These are phyloP conservation scores for Lutraria lutraria DNA, from an alignment of 2,888 invertebrate genomes.

Conservation along the genomic window DNA sequence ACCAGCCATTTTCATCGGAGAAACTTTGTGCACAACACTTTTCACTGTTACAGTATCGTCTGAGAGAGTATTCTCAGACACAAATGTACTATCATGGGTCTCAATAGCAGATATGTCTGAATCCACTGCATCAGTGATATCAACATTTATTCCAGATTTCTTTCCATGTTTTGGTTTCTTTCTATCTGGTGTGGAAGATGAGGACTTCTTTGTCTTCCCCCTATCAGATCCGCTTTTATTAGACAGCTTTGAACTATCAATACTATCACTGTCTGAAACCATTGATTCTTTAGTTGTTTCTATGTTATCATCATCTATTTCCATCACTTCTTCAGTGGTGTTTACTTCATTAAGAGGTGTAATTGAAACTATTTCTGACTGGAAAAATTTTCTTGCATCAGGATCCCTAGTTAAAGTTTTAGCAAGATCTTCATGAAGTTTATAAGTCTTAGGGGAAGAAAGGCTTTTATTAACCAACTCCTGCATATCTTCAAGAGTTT, in stretches of 20 bases:
- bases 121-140: neutral
- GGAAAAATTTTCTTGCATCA: conserved; percentile 31
- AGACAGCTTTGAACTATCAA: neutral
- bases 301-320: conserved; percentile 13
- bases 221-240: neutral
- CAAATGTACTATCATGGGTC: conserved; percentile 12
- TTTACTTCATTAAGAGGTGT: conserved; percentile 27
- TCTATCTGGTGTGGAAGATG: conserved; percentile 3
- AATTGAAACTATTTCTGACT: conserved; percentile 48
- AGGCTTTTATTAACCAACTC: conserved; percentile 1
- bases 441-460: neutral
- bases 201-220: neutral
- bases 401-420: conserved; percentile 5
- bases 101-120: conserved; percentile 34
- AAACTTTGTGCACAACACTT: conserved; percentile 47
- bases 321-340: neutral
- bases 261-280: neutral
- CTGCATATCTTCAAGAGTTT: conserved; percentile 44
- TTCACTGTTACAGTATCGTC: conserved; percentile 30
- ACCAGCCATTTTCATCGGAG: conserved; percentile 28
- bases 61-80: conserved; percentile 10
- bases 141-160: neutral
- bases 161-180: neutral
- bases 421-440: neutral
- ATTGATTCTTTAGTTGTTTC: conserved; percentile 8